Evolutionary conservation across 2,113 vertebrate genomes (phyloP).

Genomic region (Tenrec ecaudatus): DNA sequence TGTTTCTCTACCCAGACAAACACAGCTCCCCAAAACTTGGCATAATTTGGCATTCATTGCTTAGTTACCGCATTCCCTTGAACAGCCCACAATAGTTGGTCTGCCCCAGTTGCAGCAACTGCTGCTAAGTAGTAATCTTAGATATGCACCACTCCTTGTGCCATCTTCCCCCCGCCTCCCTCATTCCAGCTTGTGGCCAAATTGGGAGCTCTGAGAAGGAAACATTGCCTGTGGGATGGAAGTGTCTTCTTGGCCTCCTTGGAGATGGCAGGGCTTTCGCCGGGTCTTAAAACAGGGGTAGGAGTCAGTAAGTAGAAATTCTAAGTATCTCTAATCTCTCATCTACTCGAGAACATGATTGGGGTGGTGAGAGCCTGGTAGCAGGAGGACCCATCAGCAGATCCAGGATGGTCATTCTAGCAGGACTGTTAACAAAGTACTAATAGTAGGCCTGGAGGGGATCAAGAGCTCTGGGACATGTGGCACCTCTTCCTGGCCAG

Average conservation of each 20-base stretch:
- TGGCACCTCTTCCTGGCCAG: background rate
- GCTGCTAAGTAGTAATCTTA: background rate
- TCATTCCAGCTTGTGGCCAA: background rate
- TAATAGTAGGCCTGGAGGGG: background rate
- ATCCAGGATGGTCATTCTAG: background rate
- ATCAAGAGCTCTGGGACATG: background rate
- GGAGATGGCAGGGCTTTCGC: background rate
- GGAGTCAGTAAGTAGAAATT: constrained; percentile 9
- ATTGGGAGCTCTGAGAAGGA: background rate
- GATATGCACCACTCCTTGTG: background rate
- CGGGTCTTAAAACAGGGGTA: background rate
- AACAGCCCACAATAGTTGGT: background rate
- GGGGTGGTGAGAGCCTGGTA: background rate
- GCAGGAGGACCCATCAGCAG: background rate
- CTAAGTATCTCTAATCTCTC: background rate
- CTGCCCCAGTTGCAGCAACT: background rate
- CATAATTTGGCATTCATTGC: background rate
- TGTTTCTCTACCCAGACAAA: too few species aligned
- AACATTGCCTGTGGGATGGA: background rate
- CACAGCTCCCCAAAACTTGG: background rate
- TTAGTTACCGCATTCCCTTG: background rate
- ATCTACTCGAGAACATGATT: background rate
- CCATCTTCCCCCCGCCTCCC: background rate
- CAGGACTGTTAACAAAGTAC: background rate
- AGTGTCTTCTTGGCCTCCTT: background rate